Evolutionary conservation across 2,888 invertebrate species (phyloP), one percentile per base, ranked within the genome.

Genomic region (Deilephila porcellus): DNA sequence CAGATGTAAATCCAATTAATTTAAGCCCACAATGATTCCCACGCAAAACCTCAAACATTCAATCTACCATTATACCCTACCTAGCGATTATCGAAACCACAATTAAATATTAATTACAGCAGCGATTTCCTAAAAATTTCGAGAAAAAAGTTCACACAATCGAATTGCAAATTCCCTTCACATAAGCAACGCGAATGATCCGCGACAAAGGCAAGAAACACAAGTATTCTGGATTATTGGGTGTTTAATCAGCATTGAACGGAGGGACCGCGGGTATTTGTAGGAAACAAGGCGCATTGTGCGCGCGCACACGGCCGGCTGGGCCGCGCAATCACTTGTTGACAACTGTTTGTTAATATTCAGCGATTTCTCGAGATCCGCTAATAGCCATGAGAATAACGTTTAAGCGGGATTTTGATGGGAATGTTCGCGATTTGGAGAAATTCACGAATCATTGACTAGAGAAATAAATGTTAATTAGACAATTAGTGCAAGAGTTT

Each of bases 191-290:
- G 14, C 63, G 63, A 63, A 63, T 37, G 63, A 34, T 34, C 34
- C 67, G 67, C 45, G 25, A 67, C 67, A 67, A 67, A 67, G 67
- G 67, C 67, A 67, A 52, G 52, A 67, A 64, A 52, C 67, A 56
- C 6, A 67, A 67, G 67, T 52, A 67, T 67, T 67, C 67, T 67
- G 67, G 67, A 52, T 45, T 67, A 67, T 67, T 67, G 63, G 63
- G 19, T n/a, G 67, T 67, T 67, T 67, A 67, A 67, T 52, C 45
- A 45, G 45, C 67, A 67, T 20, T 67, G 63, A 34, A 37, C 37
- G 87, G 88, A 90, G 92, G 56, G 56, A 17, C n/a, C 90, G 89
- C 84, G 90, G 85, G 81, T 90, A 90, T 91, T 93, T 93, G 92
- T 93, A 89, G 67, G 74, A 77, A 75, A 79, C 78, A 79, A 79